A percentile compares a stretch with the other conserved stretches of the same genome.
Conservation (phyloP, 1,140 invertebrate species). For the Hyles euphorbiae region DNA sequence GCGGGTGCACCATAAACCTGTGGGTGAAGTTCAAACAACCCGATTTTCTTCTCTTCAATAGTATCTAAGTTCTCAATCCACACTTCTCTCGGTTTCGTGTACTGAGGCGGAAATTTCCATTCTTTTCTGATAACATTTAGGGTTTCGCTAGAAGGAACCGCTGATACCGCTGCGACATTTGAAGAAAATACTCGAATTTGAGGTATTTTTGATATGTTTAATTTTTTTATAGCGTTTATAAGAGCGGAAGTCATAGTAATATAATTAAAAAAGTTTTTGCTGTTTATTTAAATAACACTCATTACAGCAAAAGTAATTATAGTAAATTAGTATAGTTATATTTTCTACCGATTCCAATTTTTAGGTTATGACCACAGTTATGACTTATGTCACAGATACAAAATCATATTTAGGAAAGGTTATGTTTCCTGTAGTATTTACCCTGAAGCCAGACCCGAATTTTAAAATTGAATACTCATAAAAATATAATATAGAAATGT, state of each 20-base stretch:
- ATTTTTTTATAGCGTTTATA: slow-evolving; percentile 54
- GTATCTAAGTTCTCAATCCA: slow-evolving; percentile 95
- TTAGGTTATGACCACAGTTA: neutral
- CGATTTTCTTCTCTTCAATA: slow-evolving; percentile 86
- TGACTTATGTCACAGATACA: too few species aligned
- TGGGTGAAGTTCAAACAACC: slow-evolving; percentile 92
- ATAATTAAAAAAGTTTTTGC: too few species aligned
- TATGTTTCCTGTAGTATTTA: too few species aligned
- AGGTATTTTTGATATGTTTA: slow-evolving; percentile 40
- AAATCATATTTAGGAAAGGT: too few species aligned
- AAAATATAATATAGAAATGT: too few species aligned
- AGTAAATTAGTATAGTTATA: too few species aligned
- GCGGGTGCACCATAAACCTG: slow-evolving; percentile 89
- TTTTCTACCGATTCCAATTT: neutral
- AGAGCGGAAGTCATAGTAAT: slow-evolving; percentile 43
- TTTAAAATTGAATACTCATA: too few species aligned
- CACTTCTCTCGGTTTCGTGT: slow-evolving; percentile 83
- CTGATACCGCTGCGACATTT: slow-evolving; percentile 16
- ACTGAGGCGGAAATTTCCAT: slow-evolving; percentile 70
- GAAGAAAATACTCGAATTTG: slow-evolving; percentile 45
- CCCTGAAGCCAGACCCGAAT: too few species aligned
- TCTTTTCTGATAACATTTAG: slow-evolving; percentile 59
- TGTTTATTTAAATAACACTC: too few species aligned
- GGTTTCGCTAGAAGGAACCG: slow-evolving; percentile 21
- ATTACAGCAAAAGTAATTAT: too few species aligned